Percentiles rank a stretch among this genome's conserved stretches.
Evolutionary conservation across 2,888 invertebrate species (phyloP).

Genomic region (Gisinianus flammeolus): DNA sequence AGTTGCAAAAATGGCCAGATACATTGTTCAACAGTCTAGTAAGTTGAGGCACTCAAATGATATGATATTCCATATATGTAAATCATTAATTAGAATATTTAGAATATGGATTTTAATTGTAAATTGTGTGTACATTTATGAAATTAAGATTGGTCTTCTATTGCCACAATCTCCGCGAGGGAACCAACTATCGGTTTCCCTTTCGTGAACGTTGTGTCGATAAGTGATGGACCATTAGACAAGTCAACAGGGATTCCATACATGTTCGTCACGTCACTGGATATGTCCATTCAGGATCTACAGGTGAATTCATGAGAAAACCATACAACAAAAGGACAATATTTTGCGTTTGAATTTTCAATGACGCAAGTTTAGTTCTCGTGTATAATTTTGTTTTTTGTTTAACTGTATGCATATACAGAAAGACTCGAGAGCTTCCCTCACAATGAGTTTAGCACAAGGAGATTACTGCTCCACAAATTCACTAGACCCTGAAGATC

Average conservation of each 20-base stretch:
- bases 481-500: constrained; percentile 75
- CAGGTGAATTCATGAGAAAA: constrained; percentile 66
- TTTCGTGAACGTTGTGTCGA: constrained; percentile 72
- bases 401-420: constrained; percentile 59
- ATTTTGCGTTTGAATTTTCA: not conserved
- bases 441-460: constrained; percentile 74
- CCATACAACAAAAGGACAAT: too few relatives aligned
- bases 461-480: constrained; percentile 70
- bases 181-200: constrained; percentile 70
- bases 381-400: not conserved
- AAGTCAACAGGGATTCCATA: constrained; percentile 77
- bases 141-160: constrained; percentile 72
- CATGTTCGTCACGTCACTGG: constrained; percentile 75
- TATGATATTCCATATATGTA: not conserved
- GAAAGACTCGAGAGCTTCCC: constrained; percentile 65
- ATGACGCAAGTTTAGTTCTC: not conserved
- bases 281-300: constrained; percentile 73
- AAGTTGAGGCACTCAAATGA: constrained; percentile 59
- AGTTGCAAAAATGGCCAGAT: constrained; percentile 73
- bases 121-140: not conserved
- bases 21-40: constrained; percentile 74
- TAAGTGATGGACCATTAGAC: constrained; percentile 72
- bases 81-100: too few relatives aligned
- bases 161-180: constrained; percentile 73
- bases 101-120: too few relatives aligned